phyloP scores from a whole-genome alignment of 2,888 invertebrate species.

The Junonia oenone region DNA sequence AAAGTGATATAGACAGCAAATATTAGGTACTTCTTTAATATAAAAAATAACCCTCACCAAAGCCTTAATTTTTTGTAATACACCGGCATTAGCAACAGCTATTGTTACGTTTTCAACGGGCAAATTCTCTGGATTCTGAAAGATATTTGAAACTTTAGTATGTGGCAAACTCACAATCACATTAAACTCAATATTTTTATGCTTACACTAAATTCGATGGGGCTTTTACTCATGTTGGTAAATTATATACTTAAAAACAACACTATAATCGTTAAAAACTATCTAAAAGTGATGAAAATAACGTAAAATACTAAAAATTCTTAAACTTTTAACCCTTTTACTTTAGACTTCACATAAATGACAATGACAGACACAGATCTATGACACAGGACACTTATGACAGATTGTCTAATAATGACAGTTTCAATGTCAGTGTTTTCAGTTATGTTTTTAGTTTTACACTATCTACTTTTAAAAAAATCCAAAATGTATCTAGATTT shows the following conservation, averaged over 20 bases:
- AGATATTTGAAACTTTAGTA: conserved; percentile 27
- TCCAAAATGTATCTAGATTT: no score
- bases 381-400: no score
- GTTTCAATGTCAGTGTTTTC: no score
- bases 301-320: background rate
- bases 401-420: no score
- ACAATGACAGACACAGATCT: no score
- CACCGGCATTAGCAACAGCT: conserved; percentile 69
- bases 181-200: background rate
- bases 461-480: no score
- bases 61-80: conserved; percentile 78
- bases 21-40: background rate
- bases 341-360: background rate
- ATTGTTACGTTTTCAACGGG: conserved; percentile 75
- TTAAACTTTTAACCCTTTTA: background rate
- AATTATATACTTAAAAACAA: conserved; percentile 9
- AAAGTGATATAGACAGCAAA: background rate
- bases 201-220: conserved; percentile 44
- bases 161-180: conserved; percentile 16
- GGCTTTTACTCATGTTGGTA: conserved; percentile 36
- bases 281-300: background rate
- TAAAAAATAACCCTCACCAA: conserved; percentile 69
- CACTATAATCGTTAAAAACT: conserved; percentile 1
- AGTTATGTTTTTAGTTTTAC: no score
- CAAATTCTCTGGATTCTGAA: conserved; percentile 80